Evolutionary conservation across 2,888 invertebrate species (phyloP).

Genomic region (Rhaphigaster nebulosa): DNA sequence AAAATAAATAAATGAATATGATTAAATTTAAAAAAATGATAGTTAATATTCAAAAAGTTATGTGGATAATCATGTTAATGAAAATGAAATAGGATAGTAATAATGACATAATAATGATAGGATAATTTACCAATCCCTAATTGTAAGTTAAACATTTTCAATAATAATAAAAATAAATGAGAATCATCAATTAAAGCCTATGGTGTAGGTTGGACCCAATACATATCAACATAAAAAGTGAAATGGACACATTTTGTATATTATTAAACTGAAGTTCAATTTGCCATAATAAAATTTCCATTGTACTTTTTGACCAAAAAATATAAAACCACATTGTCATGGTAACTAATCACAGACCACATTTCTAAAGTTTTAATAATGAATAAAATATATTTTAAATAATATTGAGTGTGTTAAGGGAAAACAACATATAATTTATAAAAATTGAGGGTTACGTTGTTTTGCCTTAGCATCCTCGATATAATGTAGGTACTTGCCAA

Average conservation of each 20-base stretch:
- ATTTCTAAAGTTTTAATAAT: background rate
- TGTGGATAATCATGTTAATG: too few relatives aligned
- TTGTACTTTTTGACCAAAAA: background rate
- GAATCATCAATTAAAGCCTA: background rate
- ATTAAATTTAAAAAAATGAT: background rate
- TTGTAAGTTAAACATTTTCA: background rate
- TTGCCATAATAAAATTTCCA: background rate
- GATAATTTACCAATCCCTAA: background rate
- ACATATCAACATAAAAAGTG: background rate
- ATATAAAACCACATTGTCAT: background rate
- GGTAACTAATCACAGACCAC: background rate
- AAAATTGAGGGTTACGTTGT: too few relatives aligned
- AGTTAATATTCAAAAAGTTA: too few relatives aligned
- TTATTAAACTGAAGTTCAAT: background rate
- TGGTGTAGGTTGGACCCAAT: too few relatives aligned
- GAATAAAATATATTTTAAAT: background rate
- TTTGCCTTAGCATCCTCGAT: too few relatives aligned
- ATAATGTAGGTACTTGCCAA: background rate
- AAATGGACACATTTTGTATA: background rate
- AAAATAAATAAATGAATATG: background rate
- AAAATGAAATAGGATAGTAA: too few relatives aligned
- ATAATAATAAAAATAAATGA: background rate
- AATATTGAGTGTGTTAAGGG: too few relatives aligned
- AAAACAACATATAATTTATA: background rate
- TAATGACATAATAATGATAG: too few relatives aligned